These are phyloP conservation scores for Mustelus asterias DNA, from an alignment of 2,113 vertebrate genomes.

Conservation along the genomic window DNA sequence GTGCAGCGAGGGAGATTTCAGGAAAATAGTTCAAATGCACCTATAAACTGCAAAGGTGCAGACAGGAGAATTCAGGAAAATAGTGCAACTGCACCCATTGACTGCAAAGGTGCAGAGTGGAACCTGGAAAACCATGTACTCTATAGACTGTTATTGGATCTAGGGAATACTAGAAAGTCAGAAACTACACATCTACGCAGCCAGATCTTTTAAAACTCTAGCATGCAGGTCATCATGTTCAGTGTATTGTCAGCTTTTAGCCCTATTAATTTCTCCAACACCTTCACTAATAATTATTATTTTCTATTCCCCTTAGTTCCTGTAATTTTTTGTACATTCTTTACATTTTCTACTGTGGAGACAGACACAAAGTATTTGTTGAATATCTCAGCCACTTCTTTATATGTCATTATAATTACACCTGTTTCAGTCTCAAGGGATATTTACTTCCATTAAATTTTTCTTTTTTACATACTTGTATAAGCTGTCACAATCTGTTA, in stretches of 20 bases:
- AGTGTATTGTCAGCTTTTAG: background rate
- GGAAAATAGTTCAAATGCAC: no score
- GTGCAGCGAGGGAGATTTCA: no score
- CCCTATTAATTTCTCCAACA: background rate
- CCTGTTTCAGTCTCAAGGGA: background rate
- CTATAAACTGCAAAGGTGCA: no score
- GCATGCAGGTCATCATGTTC: no score
- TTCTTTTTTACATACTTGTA: no score
- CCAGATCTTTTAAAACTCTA: background rate
- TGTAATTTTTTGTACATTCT: background rate
- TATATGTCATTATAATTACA: background rate
- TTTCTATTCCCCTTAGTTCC: background rate
- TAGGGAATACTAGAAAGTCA: no score
- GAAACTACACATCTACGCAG: background rate
- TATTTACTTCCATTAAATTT: background rate
- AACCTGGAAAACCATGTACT: no score
- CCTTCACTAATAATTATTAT: background rate
- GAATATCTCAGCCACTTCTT: background rate
- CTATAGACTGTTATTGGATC: no score
- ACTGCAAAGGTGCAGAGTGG: background rate
- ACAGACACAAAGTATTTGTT: background rate
- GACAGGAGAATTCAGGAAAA: no score
- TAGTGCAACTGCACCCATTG: no score
- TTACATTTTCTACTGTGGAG: background rate
- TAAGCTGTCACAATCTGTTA: background rate